Evolutionary conservation across 2,797 vertebrate genomes (phyloP).

Genomic region (Pseudochaenichthys georgianus): DNA sequence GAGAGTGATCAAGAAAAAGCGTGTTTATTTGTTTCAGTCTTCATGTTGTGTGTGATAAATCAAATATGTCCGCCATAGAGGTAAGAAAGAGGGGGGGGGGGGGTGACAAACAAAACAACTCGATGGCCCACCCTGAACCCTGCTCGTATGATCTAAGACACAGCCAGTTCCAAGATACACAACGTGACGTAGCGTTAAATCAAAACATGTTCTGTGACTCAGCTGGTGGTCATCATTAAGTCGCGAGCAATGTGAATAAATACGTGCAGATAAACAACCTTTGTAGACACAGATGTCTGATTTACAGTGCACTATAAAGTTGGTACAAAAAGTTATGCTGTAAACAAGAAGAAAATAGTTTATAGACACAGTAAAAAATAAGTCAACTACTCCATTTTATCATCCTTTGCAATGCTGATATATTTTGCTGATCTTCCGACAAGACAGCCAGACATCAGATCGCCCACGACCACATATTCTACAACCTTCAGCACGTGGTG

Average conservation of each 20-base stretch:
- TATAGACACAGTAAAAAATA: slow-evolving; percentile 3
- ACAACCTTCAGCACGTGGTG: slow-evolving; percentile 2
- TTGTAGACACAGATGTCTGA: slow-evolving; percentile 6
- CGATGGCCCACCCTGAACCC: slow-evolving; percentile 4
- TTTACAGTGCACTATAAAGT: slow-evolving; percentile 8
- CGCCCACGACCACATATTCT: neutral
- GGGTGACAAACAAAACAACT: slow-evolving; percentile 22
- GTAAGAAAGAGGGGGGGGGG: slow-evolving; percentile 19
- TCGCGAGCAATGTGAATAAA: slow-evolving; percentile 7
- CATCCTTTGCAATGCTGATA: neutral
- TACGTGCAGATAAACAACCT: slow-evolving; percentile 4
- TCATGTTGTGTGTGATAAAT: slow-evolving; percentile 23
- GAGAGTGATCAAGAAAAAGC: slow-evolving; percentile 4
- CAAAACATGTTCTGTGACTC: slow-evolving; percentile 22
- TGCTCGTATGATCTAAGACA: neutral
- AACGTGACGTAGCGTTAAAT: slow-evolving; percentile 4
- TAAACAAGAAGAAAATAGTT: slow-evolving; percentile 19
- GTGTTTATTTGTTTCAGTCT: slow-evolving; percentile 27
- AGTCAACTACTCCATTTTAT: slow-evolving; percentile 4
- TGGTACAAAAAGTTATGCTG: slow-evolving; percentile 18
- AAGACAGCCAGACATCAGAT: slow-evolving; percentile 14
- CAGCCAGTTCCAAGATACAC: neutral
- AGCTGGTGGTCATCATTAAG: slow-evolving; percentile 1
- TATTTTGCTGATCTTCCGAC: neutral
- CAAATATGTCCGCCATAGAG: slow-evolving; percentile 54